Base-by-base conservation (phyloP, 2,797 vertebrate species). In the Dallia pectoralis region DNA sequence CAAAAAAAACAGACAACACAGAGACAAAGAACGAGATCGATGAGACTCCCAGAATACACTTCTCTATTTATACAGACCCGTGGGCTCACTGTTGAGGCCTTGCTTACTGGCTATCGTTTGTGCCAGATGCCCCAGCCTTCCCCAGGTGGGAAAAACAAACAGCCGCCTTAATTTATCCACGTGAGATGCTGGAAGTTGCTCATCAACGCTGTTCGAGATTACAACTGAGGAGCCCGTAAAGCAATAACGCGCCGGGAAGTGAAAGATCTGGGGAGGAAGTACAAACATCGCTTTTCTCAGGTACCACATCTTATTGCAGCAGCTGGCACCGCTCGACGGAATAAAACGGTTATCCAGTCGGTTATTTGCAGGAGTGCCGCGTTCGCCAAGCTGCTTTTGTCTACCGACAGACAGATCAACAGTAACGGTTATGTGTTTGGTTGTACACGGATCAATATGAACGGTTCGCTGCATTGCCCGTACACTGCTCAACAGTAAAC, bases 91-190 rank as follows among this genome's bases (percentile, higher is more conserved):
- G 22, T 68, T 48, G 19, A 68, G 15, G 44, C 40, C n/a, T 69
- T 30, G n/a, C 3, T 30, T 49, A 18, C 27, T 19, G 18, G 2
- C 53, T 59, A 59, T 25, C 53, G 14, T 32, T 53, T 22, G 12
- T 69, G 14, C 67, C 53, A 48, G 25, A 16, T 69, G 25, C 22
- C 22, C 25, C 40, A 33, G 32, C n/a, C 5, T 56, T 56, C 53
- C 11, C 64, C 32, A n/a, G n/a, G 18, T 27, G 59, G 64, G 14
- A 70, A 67, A 19, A 68, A 63, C 62, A 49, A 71, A 81, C 69
- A 73, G 67, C 72, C 78, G 62, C 30, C 12, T 53, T 68, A 78
- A 71, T 69, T 48, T 68, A 47, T 51, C 40, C 25, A 69, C 32
- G 15, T 47, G 27, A 30, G 22, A 48, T 32, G 18, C 22, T 27